Base-by-base conservation (phyloP, 2,113 vertebrate species). In the Ceratotherium simum region DNA sequence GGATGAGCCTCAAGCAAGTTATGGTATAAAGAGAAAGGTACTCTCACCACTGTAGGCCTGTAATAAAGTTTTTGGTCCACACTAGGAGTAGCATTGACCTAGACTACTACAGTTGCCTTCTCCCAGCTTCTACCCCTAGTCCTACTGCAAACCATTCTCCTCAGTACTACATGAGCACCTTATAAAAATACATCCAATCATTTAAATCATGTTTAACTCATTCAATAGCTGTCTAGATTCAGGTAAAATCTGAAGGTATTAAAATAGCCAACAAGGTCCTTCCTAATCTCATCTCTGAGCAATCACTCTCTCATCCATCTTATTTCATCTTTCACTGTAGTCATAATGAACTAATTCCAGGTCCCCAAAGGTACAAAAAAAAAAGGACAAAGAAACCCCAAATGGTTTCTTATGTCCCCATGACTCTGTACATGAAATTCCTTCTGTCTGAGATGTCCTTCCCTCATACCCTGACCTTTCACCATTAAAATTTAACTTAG, bases 401-500 rank as follows among this genome's bases (percentile, higher is more conserved):
- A 42, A 31, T n/a, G 70, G 70, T 93, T 58, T 87, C 75, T 69
- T 23, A 58, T 42, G 33, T 64, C 13, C 33, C 29, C 51, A 36
- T 75, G 65, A 84, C 25, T 79, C 46, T 62, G 31, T 60, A 83
- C 12, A 62, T 9, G 3, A 67, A 91, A 87, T 91, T 92, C 62
- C 51, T 5, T 96, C n/a, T 89, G 31, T 36, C 84, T 93, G 11
- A 48, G 64, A 17, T 93, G 21, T 65, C 80, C 65, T 93, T 90
- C 17, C 27, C 33, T 51, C 14, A 92, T 70, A 6, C 29, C 33
- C 29, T 89, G 12, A 79, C 58, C 21, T 79, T 91, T 92, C 60
- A 92, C 62, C 87, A 97, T 64, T n/a, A 91, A 94, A 93, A 84
- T 70, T 91, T 89, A 91, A 95, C 65, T 65, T 21, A 92, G 31